Evolutionary conservation across 2,888 invertebrate genomes (phyloP).

Genomic region (Neoascia interrupta): DNA sequence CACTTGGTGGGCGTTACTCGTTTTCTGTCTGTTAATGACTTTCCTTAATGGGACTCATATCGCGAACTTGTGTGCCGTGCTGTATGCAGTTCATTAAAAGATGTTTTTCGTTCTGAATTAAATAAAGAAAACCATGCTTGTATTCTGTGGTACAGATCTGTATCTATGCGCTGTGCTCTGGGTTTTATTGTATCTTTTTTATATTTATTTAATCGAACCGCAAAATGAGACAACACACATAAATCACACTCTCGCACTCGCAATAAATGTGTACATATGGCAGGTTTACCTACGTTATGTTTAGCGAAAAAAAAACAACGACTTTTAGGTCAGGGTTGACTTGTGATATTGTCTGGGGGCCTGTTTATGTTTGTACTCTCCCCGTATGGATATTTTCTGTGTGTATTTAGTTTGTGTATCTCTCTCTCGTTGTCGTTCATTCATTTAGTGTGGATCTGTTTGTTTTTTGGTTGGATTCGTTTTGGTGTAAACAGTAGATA

Average conservation of each 20-base stretch:
- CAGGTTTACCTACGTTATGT: constrained; percentile 41
- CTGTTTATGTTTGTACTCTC: constrained; percentile 71
- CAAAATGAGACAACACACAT: constrained; percentile 55
- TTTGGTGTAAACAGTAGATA: constrained; percentile 36
- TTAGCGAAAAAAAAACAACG: constrained; percentile 70
- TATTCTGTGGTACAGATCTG: constrained; percentile 46
- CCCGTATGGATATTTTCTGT: constrained; percentile 66
- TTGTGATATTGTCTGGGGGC: constrained; percentile 74
- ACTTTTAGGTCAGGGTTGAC: constrained; percentile 79
- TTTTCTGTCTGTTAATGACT: constrained; percentile 59
- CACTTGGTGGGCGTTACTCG: constrained; percentile 58
- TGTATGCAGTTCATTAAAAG: constrained; percentile 62
- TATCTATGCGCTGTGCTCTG: constrained; percentile 13
- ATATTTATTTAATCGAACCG: constrained; percentile 45
- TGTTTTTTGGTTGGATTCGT: constrained; percentile 36
- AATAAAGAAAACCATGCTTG: background rate
- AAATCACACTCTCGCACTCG: no score
- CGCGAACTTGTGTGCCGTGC: constrained; percentile 37
- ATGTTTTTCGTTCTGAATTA: constrained; percentile 51
- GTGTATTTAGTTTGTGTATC: constrained; percentile 53
- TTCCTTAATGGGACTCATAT: constrained; percentile 63
- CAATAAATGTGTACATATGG: background rate
- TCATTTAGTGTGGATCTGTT: no score
- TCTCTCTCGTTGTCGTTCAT: constrained; percentile 46
- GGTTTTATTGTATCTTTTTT: background rate